Conservation (phyloP, 1,140 invertebrate species). For the Contarinia nasturtii region DNA sequence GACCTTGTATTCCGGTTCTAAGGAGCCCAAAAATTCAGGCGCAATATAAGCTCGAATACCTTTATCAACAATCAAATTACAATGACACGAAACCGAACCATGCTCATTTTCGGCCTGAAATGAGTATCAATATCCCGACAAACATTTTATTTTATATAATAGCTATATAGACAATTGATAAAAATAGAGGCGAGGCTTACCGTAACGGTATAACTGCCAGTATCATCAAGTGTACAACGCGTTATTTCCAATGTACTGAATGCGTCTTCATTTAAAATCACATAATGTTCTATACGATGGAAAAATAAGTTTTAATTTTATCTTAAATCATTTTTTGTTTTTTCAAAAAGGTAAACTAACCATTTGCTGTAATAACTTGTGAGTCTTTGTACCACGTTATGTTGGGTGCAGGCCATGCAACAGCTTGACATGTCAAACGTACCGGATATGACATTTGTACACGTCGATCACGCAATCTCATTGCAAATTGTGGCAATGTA, state of each 20-base stretch:
- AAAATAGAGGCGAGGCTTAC: too few relatives aligned
- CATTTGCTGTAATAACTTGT: conserved; percentile 29
- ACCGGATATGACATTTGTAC: conserved; percentile 68
- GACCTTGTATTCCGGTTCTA: conserved; percentile 39
- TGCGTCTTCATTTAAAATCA: conserved; percentile 23
- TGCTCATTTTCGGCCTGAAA: too few relatives aligned
- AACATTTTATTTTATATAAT: too few relatives aligned
- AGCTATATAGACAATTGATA: too few relatives aligned
- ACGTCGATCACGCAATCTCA: conserved; percentile 62
- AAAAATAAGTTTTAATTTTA: neutral
- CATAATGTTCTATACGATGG: conserved; percentile 4
- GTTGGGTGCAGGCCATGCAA: conserved; percentile 35
- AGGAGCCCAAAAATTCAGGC: conserved; percentile 48
- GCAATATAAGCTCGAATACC: conserved; percentile 61
- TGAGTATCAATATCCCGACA: too few relatives aligned
- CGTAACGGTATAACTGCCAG: conserved; percentile 59
- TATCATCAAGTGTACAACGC: conserved; percentile 53
- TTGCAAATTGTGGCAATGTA: conserved; percentile 64
- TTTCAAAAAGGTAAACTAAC: conserved; percentile 7
- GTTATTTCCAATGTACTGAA: conserved; percentile 74
- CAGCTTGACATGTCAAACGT: conserved; percentile 67
- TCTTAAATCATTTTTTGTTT: neutral
- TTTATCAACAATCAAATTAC: conserved; percentile 65
- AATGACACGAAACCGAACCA: conserved; percentile 65
- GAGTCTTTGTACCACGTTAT: conserved; percentile 67